Base-by-base conservation (phyloP, 2,888 invertebrate species). In the Criorhina ranunculi region DNA sequence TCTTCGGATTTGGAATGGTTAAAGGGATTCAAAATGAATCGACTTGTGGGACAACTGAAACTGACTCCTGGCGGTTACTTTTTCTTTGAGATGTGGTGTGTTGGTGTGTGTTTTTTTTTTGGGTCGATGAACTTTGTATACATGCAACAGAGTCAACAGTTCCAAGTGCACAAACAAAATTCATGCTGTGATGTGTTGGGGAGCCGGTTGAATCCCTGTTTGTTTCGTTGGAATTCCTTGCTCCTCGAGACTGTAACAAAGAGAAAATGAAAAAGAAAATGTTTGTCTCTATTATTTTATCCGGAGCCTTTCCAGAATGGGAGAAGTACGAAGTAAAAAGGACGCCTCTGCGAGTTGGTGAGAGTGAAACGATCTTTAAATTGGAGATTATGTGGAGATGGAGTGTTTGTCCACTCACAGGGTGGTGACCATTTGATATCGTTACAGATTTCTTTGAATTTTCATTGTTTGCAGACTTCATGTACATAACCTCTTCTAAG, bases 71-170 rank as follows among this genome's bases (percentile, higher is more conserved):
- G 81, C 35, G 29, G 40, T 49, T 44, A 15, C 72, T 57, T 51
- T 70, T n/a, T n/a, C n/a, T n/a, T n/a, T n/a, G n/a, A n/a, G n/a
- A n/a, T 62, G 40, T 75, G 66, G 76, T 44, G 76, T 57, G 24
- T 24, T 24, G 24, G 37, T 51, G 12, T 31, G 6, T 57, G 51
- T 15, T n/a, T n/a, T n/a, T n/a, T n/a, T n/a, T n/a, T 31, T 49
- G 29, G 85, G 57, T 85, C 64, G 69, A 53, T 80, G 80, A 80
- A 80, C 85, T 66, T 51, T 37, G 55, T 49, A 51, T 66, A 55
- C 53, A 73, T 31, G 59, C 24, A 77, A 59, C 37, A 75, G 12
- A 72, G 40, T 77, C 77, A 44, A 55, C 53, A 51, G 24, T 24
- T 12, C 31, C 24, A 44, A 49, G 55, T 44, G 62, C 69, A 77